Base-by-base conservation (phyloP, 2,888 invertebrate genomes). In the Eurytoma californica region DNA sequence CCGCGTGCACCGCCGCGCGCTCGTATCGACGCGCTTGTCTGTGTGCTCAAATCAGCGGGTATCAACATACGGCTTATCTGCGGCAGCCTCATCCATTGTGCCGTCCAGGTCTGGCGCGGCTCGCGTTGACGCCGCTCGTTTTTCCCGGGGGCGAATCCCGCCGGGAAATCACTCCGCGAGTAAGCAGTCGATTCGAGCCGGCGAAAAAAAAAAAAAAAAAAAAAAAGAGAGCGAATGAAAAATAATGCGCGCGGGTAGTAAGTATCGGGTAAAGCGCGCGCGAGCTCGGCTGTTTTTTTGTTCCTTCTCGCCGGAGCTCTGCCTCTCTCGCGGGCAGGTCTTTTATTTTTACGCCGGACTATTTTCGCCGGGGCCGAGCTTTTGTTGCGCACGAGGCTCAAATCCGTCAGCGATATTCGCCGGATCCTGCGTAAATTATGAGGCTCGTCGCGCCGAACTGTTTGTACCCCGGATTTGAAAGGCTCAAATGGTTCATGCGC, bases 81-180 rank as follows among this genome's bases (percentile, higher is more conserved):
- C 39, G 30, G n/a, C 39, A 28, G 39, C 39, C 16, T 39, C 70
- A 58, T 51, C 13, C 28, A 63, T 57, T 24, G 24, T 16, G 3
- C 3, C 53, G 49, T 58, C 18, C 63, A n/a, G 2, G 53, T 18
- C 55, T 18, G 47, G 9, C 39, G 39, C 9, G 39, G 39, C 39
- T 1, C 13, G 18, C 67, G 74, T 49, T 30, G 30, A 30, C 30
- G 67, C 39, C 63, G 30, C 58, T 66, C 49, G 47, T 49, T 67
- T 51, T 66, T 58, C 28, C 53, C 66, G 70, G 9, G 72, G 74
- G 61, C 77, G 77, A 79, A 77, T 51, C 49, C 79, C 79, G 69
- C 70, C 70, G 81, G 81, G 81, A 79, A 81, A 79, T 81, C 81
- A 80, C 65, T 72, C 13, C 66, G 61, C 61, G 39, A 7, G 66